These are phyloP conservation scores for Paramuricea clavata DNA, from an alignment of 92 coral and sea anemone genomes.

Conservation along the genomic window DNA sequence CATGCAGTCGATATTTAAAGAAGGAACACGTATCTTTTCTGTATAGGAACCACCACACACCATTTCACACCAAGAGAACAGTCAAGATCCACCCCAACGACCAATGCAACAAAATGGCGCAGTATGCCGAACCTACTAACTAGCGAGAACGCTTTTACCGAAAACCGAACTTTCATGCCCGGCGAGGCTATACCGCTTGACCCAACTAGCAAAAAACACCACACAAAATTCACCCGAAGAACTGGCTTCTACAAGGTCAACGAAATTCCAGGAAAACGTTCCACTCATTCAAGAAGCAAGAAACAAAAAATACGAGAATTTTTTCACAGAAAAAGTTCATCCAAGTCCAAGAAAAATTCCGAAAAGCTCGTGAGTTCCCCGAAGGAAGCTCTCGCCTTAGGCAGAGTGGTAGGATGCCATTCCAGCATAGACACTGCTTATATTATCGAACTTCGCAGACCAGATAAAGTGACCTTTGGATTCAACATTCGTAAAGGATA, in stretches of 20 bases:
- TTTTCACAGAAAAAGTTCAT: conserved; percentile 49
- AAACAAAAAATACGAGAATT: conserved; percentile 54
- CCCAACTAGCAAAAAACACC: conserved; percentile 75
- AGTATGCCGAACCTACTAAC: conserved; percentile 86
- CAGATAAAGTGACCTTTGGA: conserved; percentile 86
- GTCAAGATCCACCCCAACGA: neutral
- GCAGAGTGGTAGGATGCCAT: conserved; percentile 82
- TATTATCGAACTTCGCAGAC: conserved; percentile 83
- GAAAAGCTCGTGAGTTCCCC: conserved; percentile 73
- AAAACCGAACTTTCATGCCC: conserved; percentile 52
- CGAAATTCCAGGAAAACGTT: conserved; percentile 72
- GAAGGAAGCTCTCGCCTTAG: conserved; percentile 82
- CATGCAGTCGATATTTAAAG: neutral
- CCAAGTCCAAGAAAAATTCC: conserved; percentile 64
- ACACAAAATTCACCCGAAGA: conserved; percentile 78
- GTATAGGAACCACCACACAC: neutral
- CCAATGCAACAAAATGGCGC: conserved; percentile 59
- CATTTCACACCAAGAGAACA: neutral
- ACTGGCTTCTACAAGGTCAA: conserved; percentile 95
- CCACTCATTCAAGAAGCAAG: conserved; percentile 6
- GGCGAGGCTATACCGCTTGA: conserved; percentile 67
- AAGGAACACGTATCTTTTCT: neutral
- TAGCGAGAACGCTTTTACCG: conserved; percentile 50
- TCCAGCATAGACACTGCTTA: conserved; percentile 81
- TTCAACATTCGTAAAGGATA: conserved; percentile 90